phyloP scores from a whole-genome alignment of 2,113 vertebrate species.

The Orcinus orca region DNA sequence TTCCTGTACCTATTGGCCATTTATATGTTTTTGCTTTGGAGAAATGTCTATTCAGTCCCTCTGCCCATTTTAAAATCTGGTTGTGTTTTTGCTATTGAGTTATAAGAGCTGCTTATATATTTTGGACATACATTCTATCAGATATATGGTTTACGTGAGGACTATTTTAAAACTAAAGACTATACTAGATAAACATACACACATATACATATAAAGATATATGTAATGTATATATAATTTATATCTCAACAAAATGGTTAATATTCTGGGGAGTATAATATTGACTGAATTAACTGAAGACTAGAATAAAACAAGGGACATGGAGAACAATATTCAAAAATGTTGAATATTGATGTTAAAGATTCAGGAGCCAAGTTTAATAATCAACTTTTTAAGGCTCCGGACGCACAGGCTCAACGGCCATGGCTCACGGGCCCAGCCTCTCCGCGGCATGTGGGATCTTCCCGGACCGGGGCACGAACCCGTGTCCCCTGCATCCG shows the following conservation, averaged over 20 bases:
- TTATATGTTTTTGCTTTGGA: background rate
- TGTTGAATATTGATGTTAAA: background rate
- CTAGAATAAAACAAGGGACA: background rate
- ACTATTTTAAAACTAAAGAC: background rate
- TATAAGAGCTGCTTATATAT: background rate
- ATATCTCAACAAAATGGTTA: background rate
- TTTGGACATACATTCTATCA: background rate
- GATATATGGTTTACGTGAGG: background rate
- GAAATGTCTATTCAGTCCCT: background rate
- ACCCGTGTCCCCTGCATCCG: too few species aligned
- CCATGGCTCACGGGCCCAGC: too few species aligned
- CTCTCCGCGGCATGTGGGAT: too few species aligned
- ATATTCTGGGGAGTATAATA: background rate
- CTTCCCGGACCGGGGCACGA: too few species aligned
- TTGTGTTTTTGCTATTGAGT: background rate
- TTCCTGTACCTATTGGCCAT: background rate
- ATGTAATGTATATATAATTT: background rate
- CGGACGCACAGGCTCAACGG: too few species aligned
- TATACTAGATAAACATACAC: background rate
- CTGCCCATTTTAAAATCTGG: background rate
- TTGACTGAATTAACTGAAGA: background rate
- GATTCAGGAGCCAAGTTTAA: background rate
- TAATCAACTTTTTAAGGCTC: background rate
- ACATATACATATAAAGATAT: background rate
- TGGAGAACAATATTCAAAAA: background rate